Percentiles rank a stretch among this genome's conserved stretches.
phyloP scores from a whole-genome alignment of 2,888 invertebrate genomes.

The Acheta domesticus region DNA sequence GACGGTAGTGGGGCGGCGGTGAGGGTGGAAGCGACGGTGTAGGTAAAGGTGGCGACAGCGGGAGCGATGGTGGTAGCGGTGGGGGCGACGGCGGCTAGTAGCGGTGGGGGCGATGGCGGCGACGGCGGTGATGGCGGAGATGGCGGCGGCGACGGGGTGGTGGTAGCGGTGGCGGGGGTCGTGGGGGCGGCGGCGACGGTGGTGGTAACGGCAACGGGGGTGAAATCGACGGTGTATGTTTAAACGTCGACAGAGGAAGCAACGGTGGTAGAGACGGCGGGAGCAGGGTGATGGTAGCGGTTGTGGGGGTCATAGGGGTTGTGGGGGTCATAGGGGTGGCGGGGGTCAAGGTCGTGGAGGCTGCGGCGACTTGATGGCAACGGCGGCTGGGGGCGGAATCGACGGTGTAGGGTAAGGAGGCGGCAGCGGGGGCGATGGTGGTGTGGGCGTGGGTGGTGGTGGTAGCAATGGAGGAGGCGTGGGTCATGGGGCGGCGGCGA shows the following conservation, averaged over 20 bases:
- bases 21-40: neutral
- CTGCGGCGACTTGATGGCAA: neutral
- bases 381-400: neutral
- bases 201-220: neutral
- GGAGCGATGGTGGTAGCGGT: neutral
- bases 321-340: neutral
- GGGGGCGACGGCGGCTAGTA: neutral
- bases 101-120: neutral
- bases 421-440: neutral
- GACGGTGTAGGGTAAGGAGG: neutral
- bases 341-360: no score
- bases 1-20: neutral
- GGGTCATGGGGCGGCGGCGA: neutral
- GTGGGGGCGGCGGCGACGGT: neutral
- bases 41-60: neutral
- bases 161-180: neutral
- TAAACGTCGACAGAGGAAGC: no score
- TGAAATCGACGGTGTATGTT: neutral
- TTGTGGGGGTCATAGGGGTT: neutral
- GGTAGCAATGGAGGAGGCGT: neutral
- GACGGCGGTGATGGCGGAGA: neutral
- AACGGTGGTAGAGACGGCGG: neutral
- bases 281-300: neutral
- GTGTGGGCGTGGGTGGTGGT: neutral
- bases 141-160: neutral